Evolutionary conservation across 30 jellyfish, hydroid and myxozoan species (phyloP), one percentile per base, ranked within the genome.

Genomic region (Morbakka virulenta): DNA sequence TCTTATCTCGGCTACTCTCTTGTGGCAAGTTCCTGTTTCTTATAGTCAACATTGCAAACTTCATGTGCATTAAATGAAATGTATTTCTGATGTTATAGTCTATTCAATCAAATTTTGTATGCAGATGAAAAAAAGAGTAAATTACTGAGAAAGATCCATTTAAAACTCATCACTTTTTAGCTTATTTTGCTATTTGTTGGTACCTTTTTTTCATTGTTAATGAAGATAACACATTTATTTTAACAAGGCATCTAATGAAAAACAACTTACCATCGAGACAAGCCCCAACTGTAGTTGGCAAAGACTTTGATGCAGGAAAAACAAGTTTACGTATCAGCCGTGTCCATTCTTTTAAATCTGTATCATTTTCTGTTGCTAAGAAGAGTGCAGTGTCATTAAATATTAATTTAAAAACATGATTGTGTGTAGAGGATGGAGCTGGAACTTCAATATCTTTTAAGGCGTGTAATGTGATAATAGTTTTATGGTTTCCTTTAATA

Each of bases 321-420:
- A 77, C 79, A 23, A 82, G 71, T 70, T 89, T 89, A 21, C 82
- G 63, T 4, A 89, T 89, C 1, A 89, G 66, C 23, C 95, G 51
- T 9, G 72, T 82, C 97, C 97, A 89, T 71, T 89, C 97, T 35
- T 76, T 80, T 74, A 82, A 48, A 33, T 87, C 89, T 67, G 48
- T 83, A 35, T 82, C 89, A 33, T 78, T 89, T 41, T 77, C 67
- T 4, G 96, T 65, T 6, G 95, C 79, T 25, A 91, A 80, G 65
- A 83, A 80, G 33, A 91, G 57, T 11, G 84, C 64, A 20, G 82
- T 77, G 62, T 83, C 98, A 17, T 81, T 69, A 41, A 91, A 91
- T 9, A 67, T 73, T 23, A 91, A 84, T 73, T 77, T 79, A 30
- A 91, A 83, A 14, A 77, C 86, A 27, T 69, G 50, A 24, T 74